Conservation (phyloP, 2,113 vertebrate genomes). For the Romanogobio albipinnatus region DNA sequence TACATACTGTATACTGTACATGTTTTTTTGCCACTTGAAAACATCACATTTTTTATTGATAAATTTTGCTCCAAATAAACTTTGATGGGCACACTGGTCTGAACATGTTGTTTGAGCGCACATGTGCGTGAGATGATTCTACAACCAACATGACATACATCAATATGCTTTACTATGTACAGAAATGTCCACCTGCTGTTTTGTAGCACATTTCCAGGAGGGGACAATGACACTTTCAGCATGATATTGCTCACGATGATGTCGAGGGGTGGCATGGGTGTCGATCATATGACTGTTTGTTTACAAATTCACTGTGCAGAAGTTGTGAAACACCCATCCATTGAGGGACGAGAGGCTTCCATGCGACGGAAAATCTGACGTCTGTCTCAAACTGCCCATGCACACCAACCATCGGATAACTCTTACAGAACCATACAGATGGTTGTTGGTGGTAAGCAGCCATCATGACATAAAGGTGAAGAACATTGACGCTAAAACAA, state of each 20-base stretch:
- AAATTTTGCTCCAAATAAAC: background rate
- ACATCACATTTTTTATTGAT: background rate
- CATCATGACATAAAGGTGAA: background rate
- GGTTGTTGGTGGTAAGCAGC: background rate
- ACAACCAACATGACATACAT: background rate
- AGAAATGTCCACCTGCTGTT: constrained; percentile 21
- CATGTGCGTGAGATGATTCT: background rate
- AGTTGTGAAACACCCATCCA: constrained; percentile 51
- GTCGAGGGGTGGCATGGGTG: constrained; percentile 21
- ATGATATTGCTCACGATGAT: constrained; percentile 50
- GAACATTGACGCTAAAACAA: background rate
- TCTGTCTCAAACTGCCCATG: background rate
- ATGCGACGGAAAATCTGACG: background rate
- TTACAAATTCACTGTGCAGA: constrained; percentile 45
- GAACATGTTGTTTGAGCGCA: background rate
- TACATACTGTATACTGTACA: background rate
- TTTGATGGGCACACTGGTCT: constrained; percentile 22
- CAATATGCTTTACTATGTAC: background rate
- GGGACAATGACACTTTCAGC: constrained; percentile 32
- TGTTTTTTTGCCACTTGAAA: background rate
- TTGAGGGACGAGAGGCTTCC: background rate
- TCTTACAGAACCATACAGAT: constrained; percentile 24
- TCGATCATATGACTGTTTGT: constrained; percentile 45
- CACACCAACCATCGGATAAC: background rate
- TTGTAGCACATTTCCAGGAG: background rate